phyloP scores from a whole-genome alignment of 2,888 invertebrate species.

The Temnothorax unifasciatus region DNA sequence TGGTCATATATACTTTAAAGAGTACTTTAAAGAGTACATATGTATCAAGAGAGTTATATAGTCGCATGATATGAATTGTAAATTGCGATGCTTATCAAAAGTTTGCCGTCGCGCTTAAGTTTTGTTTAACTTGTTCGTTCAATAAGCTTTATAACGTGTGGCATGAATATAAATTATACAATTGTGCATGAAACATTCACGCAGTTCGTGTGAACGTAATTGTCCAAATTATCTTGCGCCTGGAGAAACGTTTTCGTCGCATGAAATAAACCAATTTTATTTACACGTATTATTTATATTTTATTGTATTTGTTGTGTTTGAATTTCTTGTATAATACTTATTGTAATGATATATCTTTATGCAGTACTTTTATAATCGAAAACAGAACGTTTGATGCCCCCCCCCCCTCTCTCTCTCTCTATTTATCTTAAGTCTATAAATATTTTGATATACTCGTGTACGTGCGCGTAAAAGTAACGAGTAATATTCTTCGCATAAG shows the following conservation, averaged over 20 bases:
- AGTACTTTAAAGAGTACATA: neutral
- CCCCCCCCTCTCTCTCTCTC: no score
- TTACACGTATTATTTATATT: neutral
- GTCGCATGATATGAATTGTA: neutral
- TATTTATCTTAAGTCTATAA: neutral
- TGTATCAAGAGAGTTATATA: neutral
- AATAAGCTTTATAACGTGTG: slow-evolving; percentile 1
- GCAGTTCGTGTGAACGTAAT: neutral
- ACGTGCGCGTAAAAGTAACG: neutral
- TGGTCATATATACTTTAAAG: neutral
- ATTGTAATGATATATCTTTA: neutral
- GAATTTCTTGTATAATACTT: neutral
- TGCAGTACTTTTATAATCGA: neutral
- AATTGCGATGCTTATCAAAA: slow-evolving; percentile 6
- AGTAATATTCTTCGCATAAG: neutral
- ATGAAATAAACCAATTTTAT: neutral
- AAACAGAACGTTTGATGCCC: neutral
- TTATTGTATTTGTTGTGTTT: neutral
- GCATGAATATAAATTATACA: neutral
- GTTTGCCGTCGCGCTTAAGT: neutral
- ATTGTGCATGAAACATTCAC: neutral
- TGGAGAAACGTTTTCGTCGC: neutral
- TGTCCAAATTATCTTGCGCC: neutral
- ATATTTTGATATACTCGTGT: neutral
- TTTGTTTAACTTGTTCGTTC: slow-evolving; percentile 10